Base-by-base conservation (phyloP, 1,140 invertebrate species). In the Sipha flava region DNA sequence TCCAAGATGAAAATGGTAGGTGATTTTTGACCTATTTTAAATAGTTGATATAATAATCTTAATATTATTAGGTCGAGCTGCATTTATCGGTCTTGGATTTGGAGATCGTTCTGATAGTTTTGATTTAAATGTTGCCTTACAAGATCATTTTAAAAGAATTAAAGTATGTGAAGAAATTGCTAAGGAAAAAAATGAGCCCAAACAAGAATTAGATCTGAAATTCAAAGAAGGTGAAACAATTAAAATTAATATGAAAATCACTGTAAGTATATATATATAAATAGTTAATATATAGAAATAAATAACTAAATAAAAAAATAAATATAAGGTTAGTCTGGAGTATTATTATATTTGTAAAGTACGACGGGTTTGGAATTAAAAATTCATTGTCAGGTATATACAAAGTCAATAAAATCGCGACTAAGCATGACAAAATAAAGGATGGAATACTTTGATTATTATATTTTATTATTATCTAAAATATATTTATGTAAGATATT, bases 171-270 rank as follows among this genome's bases (percentile, higher is more conserved):
- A 97, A 85, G 89, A 93, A 86, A 92, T 93, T 57, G 93, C 93
- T 84, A 92, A 93, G 81, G 93, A 95, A 84, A 90, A 92, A 81
- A 88, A 90, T 54, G 88, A 88, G 81, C 90, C 91, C 14, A 91
- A 91, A 82, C 94, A 94, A 80, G 91, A 94, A 83, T 86, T 98
- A 21, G 96, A 98, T 89, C 88, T 98, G n/a, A 92, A 95, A 80
- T 98, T 99, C 84, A 99, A 98, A 86, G 97, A 98, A 85, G 97
- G 97, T 34, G 94, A 99, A 88, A 99, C 97, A 18, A 98, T 99
- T 81, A 98, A 96, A 88, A 97, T 99, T 57, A 98, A 98, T 85
- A 96, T 97, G 93, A 95, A 95, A 87, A 97, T 98, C 83, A 95
- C 94, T 82, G 95, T 97, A 88, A 89, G 90, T 86, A 34, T 77